Conservation (phyloP, 2,888 invertebrate species). For the Serrognathus titanus region DNA sequence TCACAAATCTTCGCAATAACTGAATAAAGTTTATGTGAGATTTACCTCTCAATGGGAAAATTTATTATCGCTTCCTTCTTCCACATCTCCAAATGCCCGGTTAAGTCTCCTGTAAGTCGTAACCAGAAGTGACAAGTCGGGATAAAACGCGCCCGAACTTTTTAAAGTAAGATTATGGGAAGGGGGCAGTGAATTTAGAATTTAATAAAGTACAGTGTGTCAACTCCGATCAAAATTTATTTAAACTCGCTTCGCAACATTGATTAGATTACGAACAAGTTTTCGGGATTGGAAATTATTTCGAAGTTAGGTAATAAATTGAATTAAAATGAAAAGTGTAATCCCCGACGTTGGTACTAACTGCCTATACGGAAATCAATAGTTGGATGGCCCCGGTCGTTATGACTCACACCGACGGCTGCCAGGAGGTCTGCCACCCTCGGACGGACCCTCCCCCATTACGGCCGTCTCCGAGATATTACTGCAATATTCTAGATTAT, state of each 20-base stretch:
- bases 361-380: constrained; percentile 27
- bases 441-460: not conserved
- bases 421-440: constrained; percentile 19
- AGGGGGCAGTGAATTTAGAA: too few relatives aligned
- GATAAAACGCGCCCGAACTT: too few relatives aligned
- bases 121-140: too few relatives aligned
- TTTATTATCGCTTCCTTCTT: too few relatives aligned
- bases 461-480: constrained; percentile 12
- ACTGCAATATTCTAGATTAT: constrained; percentile 16
- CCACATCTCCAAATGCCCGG: too few relatives aligned
- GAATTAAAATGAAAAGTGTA: constrained; percentile 7
- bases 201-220: too few relatives aligned
- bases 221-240: not conserved
- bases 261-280: not conserved
- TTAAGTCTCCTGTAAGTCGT: too few relatives aligned
- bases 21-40: too few relatives aligned
- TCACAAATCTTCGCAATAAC: too few relatives aligned
- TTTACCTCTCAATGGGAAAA: too few relatives aligned
- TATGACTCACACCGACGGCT: constrained; percentile 27
- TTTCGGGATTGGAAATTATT: not conserved
- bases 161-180: too few relatives aligned
- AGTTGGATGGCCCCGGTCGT: constrained; percentile 26
- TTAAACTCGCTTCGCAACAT: not conserved
- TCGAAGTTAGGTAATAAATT: not conserved
- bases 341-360: constrained; percentile 15